phyloP scores from a whole-genome alignment of 2,797 vertebrate species.

The Trachops cirrhosus region DNA sequence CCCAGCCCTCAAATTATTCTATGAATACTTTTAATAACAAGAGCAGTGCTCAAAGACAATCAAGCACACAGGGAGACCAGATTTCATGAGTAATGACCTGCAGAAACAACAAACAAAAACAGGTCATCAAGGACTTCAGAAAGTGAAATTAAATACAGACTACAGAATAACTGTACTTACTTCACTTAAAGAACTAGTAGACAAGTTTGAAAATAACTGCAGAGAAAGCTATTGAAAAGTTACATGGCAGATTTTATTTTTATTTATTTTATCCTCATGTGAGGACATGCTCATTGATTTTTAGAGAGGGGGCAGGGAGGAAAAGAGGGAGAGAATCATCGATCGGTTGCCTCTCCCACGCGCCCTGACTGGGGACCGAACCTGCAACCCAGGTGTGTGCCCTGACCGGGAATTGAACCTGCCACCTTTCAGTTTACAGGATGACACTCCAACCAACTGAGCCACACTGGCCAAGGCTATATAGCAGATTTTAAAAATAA shows the following conservation, averaged over 20 bases:
- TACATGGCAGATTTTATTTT: not conserved
- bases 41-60: not conserved
- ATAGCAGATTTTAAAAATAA: not conserved
- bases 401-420: not conserved
- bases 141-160: not conserved
- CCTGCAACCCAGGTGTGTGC: not conserved
- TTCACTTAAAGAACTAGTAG: not conserved
- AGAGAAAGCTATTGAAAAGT: not conserved
- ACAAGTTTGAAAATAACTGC: not conserved
- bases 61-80: not conserved
- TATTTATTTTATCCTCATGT: not conserved
- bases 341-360: not conserved
- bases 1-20: not conserved
- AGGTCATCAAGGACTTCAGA: not conserved
- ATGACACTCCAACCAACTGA: not conserved
- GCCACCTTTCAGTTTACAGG: not conserved
- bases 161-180: not conserved
- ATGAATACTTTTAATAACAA: not conserved
- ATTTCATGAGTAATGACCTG: not conserved
- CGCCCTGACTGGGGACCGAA: not conserved
- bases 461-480: not conserved
- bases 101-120: not conserved
- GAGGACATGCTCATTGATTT: not conserved
- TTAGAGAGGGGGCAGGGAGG: not conserved
- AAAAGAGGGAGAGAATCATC: not conserved